These are phyloP conservation scores for Menidia beryllina DNA, from an alignment of 2,113 vertebrate genomes.

Conservation along the genomic window DNA sequence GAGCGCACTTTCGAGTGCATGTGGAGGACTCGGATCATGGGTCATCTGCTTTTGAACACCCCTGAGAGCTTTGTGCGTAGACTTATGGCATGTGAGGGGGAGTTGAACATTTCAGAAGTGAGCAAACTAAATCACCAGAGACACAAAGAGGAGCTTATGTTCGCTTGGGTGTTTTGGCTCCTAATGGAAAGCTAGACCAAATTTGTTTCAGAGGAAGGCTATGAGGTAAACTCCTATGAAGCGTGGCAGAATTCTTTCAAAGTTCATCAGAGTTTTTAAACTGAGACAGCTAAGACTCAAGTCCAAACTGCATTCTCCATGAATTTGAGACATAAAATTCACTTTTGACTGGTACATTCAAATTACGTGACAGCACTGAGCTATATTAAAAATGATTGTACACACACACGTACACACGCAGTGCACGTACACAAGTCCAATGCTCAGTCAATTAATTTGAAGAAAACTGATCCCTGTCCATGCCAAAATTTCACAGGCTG, in stretches of 20 bases:
- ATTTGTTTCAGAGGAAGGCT: background rate
- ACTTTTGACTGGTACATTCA: constrained; percentile 40
- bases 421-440: too few species aligned
- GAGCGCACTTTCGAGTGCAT: constrained; percentile 12
- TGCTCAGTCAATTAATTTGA: too few species aligned
- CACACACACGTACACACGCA: too few species aligned
- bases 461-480: too few species aligned
- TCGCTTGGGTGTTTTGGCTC: too few species aligned
- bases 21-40: constrained; percentile 2
- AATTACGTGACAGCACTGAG: constrained; percentile 7
- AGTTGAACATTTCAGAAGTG: constrained; percentile 14
- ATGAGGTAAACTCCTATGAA: background rate
- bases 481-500: too few species aligned
- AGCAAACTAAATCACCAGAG: constrained; percentile 25
- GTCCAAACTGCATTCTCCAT: constrained; percentile 38
- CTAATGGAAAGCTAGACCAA: too few species aligned
- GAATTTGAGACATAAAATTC: constrained; percentile 36
- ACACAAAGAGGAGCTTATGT: constrained; percentile 14
- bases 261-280: constrained; percentile 21
- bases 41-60: constrained; percentile 34
- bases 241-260: background rate
- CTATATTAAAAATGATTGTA: too few species aligned
- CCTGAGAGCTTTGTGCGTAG: background rate
- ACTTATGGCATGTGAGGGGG: background rate
- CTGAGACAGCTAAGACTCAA: constrained; percentile 22